Evolutionary conservation across 2,113 vertebrate genomes (phyloP).

Genomic region (Perca flavescens): DNA sequence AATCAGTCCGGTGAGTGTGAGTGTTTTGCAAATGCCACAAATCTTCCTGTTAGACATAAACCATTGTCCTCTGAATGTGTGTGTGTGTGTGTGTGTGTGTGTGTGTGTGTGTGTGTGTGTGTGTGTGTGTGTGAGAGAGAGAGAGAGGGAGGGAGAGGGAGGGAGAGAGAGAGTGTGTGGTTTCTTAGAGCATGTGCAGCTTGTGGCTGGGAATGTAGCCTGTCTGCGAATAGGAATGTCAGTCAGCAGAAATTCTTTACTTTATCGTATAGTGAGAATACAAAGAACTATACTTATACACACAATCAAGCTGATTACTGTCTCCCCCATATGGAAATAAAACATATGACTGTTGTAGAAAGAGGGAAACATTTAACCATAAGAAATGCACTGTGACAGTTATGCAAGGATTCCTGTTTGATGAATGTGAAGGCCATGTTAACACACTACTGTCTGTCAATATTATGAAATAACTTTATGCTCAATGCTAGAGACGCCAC

Average conservation of each 20-base stretch:
- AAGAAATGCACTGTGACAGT: conserved; percentile 25
- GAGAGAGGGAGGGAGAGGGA: not conserved
- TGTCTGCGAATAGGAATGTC: conserved; percentile 57
- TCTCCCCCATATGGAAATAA: conserved; percentile 12
- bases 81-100: conserved; percentile 20
- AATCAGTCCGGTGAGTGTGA: conserved; percentile 57
- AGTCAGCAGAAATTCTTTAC: conserved; percentile 50
- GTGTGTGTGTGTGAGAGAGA: not conserved
- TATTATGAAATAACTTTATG: conserved; percentile 21
- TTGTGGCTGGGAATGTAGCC: conserved; percentile 44
- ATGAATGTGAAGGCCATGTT: conserved; percentile 5
- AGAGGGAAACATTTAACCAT: conserved; percentile 14
- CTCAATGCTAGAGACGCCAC: not conserved
- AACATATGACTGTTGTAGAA: conserved; percentile 18
- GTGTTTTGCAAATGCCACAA: conserved; percentile 43
- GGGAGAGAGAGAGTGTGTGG: conserved; percentile 6
- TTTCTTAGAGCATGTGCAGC: conserved; percentile 55
- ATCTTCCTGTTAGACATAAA: conserved; percentile 50
- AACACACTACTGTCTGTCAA: not conserved
- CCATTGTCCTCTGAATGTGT: conserved; percentile 53
- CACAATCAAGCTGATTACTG: conserved; percentile 23
- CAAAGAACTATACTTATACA: conserved; percentile 27
- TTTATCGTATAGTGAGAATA: conserved; percentile 38
- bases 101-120: conserved; percentile 22
- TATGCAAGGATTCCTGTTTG: conserved; percentile 3